Conservation (phyloP, 2,888 invertebrate species). For the Phorcus lineatus region DNA sequence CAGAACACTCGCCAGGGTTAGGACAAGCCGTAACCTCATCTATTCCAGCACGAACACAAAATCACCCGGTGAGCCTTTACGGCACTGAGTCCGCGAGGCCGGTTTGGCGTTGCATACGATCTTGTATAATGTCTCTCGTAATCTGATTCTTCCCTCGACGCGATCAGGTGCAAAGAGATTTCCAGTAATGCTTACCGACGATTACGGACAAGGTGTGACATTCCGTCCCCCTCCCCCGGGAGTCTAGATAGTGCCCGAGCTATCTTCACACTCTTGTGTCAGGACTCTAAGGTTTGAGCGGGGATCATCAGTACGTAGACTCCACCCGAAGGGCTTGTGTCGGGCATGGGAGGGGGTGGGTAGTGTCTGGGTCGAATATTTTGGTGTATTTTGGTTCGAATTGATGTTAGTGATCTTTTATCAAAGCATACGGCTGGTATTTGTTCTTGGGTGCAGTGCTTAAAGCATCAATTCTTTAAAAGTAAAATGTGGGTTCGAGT, state of each 20-base stretch:
- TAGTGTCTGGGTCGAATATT: too few relatives aligned
- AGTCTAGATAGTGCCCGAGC: not conserved
- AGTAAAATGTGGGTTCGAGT: too few relatives aligned
- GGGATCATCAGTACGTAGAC: too few relatives aligned
- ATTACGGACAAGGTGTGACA: constrained; percentile 4
- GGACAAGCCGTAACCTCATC: not conserved
- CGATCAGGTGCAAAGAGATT: not conserved
- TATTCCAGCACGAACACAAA: not conserved
- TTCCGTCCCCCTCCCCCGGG: not conserved
- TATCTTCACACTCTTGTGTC: not conserved
- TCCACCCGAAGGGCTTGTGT: too few relatives aligned
- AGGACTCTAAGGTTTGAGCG: not conserved
- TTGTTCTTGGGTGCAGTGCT: too few relatives aligned
- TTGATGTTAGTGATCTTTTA: too few relatives aligned
- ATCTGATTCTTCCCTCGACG: not conserved
- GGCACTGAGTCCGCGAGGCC: too few relatives aligned
- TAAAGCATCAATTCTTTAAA: too few relatives aligned
- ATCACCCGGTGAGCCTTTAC: not conserved
- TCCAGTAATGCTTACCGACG: not conserved
- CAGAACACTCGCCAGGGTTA: not conserved
- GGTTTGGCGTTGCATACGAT: not conserved
- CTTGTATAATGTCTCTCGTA: not conserved
- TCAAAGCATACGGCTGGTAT: too few relatives aligned
- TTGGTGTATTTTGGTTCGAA: too few relatives aligned
- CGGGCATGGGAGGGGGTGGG: too few relatives aligned